Base-by-base conservation (phyloP, 2,797 vertebrate species). In the Rhabdophis nuchalis region DNA sequence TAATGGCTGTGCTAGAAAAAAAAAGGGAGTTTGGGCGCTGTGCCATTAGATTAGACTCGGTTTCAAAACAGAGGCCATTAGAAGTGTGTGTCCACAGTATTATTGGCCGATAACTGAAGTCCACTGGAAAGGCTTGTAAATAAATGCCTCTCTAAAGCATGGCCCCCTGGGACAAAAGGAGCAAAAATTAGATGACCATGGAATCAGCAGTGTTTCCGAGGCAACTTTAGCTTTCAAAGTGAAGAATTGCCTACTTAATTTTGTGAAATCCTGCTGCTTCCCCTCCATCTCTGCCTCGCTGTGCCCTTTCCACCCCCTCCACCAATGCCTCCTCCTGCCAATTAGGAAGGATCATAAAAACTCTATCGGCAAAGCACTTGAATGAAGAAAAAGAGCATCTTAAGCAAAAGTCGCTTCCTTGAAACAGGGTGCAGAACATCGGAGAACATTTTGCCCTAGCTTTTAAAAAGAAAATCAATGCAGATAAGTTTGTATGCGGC, bases 1-100 rank as follows among this genome's bases (percentile, higher is more conserved):
- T 98, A 98, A 98, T 97, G 97, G 97, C 97, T 97, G n/a, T 97
- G 96, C 97, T 97, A 96, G 96, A 98, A 97, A 88, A 88, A 97
- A 97, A 88, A 88, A 98, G 97, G 95, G 96, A 98, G 97, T 97
- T 98, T 96, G 97, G 97, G 97, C 96, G 9, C 96, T 96, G 96
- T 1, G 94, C 97, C 98, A 98, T 98, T 97, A 97, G 97, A 97
- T 98, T 98, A 97, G 96, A 98, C 97, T 98, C 95, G 93, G 96
- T 98, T 98, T 98, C 97, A 97, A 97, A 98, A 97, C 97, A 95
- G 29, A 96, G 97, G 94, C 97, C 96, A 96, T 98, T 98, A 97
- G 97, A 97, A 97, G 95, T 97, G 95, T 97, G 95, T 97, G 97
- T 97, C 97, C 97, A 95, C 96, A 95, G 96, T 96, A 95, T 97